Evolutionary conservation across 2,797 vertebrate genomes (phyloP).

Genomic region (Acrossocheilus fasciatus): DNA sequence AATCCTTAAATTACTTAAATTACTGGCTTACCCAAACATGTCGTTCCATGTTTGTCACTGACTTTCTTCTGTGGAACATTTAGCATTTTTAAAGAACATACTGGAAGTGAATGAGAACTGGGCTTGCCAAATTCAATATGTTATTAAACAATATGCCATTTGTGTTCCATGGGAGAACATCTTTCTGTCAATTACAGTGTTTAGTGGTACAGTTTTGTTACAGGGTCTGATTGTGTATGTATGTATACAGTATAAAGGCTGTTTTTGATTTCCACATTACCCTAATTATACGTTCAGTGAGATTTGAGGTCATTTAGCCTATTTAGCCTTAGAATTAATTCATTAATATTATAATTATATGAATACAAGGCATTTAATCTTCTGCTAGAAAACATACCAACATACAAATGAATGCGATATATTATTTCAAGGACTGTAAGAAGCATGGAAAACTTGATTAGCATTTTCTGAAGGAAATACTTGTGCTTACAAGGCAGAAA

Average conservation of each 20-base stretch:
- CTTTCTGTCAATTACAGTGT: background rate
- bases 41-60: background rate
- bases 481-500: background rate
- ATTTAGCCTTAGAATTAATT: slow-evolving; percentile 7
- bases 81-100: background rate
- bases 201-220: background rate
- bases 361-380: slow-evolving; percentile 9
- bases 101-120: background rate
- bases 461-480: background rate
- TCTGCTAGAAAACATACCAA: slow-evolving; percentile 3
- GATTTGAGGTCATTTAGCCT: background rate
- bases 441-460: slow-evolving; percentile 18
- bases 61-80: background rate
- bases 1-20: background rate
- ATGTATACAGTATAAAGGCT: background rate
- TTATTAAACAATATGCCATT: background rate
- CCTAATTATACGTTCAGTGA: background rate
- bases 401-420: background rate
- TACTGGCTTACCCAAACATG: background rate
- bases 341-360: background rate
- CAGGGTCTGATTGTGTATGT: background rate
- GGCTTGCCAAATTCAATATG: background rate
- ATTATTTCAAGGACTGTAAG: background rate
- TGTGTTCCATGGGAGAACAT: background rate
- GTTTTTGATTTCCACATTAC: background rate